Conservation (phyloP, 2,113 vertebrate genomes). For the Varanus komodoensis region DNA sequence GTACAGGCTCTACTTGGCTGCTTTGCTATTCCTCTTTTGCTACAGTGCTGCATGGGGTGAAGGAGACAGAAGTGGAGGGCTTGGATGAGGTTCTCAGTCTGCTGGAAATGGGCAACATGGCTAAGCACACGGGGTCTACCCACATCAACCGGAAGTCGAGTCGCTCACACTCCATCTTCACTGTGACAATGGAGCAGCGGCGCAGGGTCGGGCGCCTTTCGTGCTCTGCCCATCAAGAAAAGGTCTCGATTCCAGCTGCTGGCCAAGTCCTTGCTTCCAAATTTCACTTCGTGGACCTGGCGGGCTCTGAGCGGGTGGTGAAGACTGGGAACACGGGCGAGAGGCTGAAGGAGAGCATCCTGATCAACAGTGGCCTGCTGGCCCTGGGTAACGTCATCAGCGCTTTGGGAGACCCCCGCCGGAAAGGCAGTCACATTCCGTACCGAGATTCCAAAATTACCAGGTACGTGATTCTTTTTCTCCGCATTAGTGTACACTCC, state of each 20-base stretch:
- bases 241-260: not conserved
- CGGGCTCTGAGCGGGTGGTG: conserved; percentile 92
- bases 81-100: conserved; percentile 96
- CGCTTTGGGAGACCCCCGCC: conserved; percentile 92
- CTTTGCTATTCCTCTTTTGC: conserved; percentile 1
- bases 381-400: conserved; percentile 96
- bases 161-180: conserved; percentile 95
- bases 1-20: not conserved
- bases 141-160: conserved; percentile 93
- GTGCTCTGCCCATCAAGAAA: conserved; percentile 33
- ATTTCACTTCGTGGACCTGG: conserved; percentile 96
- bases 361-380: conserved; percentile 95
- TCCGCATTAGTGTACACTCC: not conserved
- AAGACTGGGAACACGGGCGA: conserved; percentile 93
- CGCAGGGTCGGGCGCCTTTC: conserved; percentile 78
- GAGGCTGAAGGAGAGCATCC: conserved; percentile 94
- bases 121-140: conserved; percentile 93
- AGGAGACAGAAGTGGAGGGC: conserved; percentile 94
- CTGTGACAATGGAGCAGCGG: conserved; percentile 93
- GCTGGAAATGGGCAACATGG: conserved; percentile 93
- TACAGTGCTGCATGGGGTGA: conserved; percentile 92
- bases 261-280: conserved; percentile 92
- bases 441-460: conserved; percentile 99
- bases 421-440: conserved; percentile 91
- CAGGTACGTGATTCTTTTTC: conserved; percentile 67